Evolutionary conservation across 2,888 invertebrate species (phyloP).

Genomic region (Odontothrips loti): DNA sequence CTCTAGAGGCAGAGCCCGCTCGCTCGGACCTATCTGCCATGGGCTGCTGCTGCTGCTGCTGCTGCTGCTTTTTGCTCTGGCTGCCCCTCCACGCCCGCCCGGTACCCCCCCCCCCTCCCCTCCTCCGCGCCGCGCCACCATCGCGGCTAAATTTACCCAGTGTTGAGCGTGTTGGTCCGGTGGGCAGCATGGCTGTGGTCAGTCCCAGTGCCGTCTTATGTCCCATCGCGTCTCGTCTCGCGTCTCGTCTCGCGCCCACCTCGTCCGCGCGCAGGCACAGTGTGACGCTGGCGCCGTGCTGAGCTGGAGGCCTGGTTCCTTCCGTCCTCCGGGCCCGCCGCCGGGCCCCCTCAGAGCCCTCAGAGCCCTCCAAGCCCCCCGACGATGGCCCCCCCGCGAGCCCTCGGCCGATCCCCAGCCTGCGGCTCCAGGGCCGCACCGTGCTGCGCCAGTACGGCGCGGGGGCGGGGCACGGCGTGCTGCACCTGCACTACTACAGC

Average conservation of each 20-base stretch:
- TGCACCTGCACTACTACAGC: slow-evolving; percentile 79
- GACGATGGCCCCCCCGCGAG: slow-evolving; percentile 34
- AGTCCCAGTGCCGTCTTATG: slow-evolving; percentile 29
- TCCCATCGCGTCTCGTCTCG: not conserved
- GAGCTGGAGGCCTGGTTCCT: slow-evolving; percentile 38
- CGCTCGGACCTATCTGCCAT: slow-evolving; percentile 20
- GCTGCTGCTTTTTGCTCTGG: no score
- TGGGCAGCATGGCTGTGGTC: slow-evolving; percentile 46
- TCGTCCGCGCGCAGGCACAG: not conserved
- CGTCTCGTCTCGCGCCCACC: slow-evolving; percentile 23
- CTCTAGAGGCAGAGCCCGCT: no score
- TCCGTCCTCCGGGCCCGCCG: slow-evolving; percentile 37
- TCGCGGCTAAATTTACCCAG: slow-evolving; percentile 28
- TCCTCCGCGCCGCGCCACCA: not conserved
- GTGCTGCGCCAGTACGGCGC: slow-evolving; percentile 14
- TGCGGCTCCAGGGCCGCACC: not conserved
- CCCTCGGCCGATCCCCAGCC: slow-evolving; percentile 48
- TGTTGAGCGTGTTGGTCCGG: slow-evolving; percentile 36
- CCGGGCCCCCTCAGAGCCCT: not conserved
- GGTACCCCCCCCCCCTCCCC: not conserved
- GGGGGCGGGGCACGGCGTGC: not conserved
- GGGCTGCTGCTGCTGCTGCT: no score
- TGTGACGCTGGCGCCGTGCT: slow-evolving; percentile 44
- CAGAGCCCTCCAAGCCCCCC: not conserved
- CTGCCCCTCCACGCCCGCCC: no score